These are phyloP conservation scores for Procambarus virginalis DNA, from an alignment of 1,140 invertebrate genomes.

Conservation along the genomic window DNA sequence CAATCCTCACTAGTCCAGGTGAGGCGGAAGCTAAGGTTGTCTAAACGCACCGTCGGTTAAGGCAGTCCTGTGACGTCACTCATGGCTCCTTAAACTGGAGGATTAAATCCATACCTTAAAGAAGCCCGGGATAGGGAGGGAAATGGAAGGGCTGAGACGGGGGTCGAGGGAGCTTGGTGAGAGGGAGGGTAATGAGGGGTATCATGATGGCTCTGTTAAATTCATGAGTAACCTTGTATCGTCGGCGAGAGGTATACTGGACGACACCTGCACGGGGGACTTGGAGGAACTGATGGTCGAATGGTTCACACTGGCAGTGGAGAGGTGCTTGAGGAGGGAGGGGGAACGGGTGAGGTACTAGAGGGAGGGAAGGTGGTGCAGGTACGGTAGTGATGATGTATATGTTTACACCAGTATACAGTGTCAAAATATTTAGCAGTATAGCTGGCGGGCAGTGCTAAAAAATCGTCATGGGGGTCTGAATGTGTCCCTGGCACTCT, in stretches of 20 bases:
- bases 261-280: not conserved
- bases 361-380: too few species aligned
- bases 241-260: not conserved
- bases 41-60: too few species aligned
- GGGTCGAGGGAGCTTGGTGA: not conserved
- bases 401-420: too few species aligned
- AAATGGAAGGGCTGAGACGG: too few species aligned
- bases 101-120: not conserved
- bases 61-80: not conserved
- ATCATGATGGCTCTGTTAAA: not conserved
- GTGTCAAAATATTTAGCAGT: too few species aligned
- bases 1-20: too few species aligned
- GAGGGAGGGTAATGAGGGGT: not conserved
- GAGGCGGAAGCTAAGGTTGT: too few species aligned
- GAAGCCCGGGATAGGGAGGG: not conserved
- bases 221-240: slow-evolving; percentile 3
- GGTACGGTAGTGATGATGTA: not conserved
- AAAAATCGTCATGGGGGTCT: too few species aligned
- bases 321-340: not conserved
- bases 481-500: too few species aligned
- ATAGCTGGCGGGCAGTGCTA: too few species aligned
- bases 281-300: not conserved
- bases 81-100: not conserved
- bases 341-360: not conserved
- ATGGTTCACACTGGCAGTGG: not conserved